Conservation (phyloP, 2,797 vertebrate genomes). For the Coregonus sp. region DNA sequence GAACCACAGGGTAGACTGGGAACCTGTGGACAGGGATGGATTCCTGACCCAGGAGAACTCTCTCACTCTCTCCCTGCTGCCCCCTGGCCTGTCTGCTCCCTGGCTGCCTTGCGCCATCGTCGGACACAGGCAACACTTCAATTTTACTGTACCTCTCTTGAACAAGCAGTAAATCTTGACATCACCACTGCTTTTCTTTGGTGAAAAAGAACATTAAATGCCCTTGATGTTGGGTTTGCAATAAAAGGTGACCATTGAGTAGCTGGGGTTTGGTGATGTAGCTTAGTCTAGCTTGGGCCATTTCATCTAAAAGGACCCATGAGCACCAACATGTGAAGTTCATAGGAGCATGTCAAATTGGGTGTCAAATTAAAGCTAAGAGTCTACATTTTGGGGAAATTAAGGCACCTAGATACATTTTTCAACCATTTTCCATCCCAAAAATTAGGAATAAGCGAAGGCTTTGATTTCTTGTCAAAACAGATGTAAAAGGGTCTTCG, state of each 20-base stretch:
- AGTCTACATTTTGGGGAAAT: too few species aligned
- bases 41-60: conserved; percentile 14
- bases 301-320: too few species aligned
- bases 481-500: too few species aligned
- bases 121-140: background rate
- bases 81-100: conserved; percentile 6
- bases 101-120: background rate
- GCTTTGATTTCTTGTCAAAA: too few species aligned
- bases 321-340: too few species aligned
- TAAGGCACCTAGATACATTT: too few species aligned
- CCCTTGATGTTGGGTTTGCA: conserved; percentile 5
- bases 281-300: conserved; percentile 1
- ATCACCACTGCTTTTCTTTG: conserved; percentile 1
- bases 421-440: too few species aligned
- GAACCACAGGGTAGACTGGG: conserved; percentile 8
- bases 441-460: too few species aligned
- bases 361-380: too few species aligned
- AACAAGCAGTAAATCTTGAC: conserved; percentile 27
- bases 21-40: conserved; percentile 13
- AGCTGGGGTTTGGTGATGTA: background rate
- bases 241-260: conserved; percentile 28
- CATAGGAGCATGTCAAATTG: too few species aligned
- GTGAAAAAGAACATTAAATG: conserved; percentile 3
- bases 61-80: conserved; percentile 3
- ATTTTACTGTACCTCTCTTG: conserved; percentile 10